A percentile compares a stretch with the other conserved stretches of the same genome.
Conservation (phyloP, 1,140 invertebrate species). For the Drosophila tsacasi region DNA sequence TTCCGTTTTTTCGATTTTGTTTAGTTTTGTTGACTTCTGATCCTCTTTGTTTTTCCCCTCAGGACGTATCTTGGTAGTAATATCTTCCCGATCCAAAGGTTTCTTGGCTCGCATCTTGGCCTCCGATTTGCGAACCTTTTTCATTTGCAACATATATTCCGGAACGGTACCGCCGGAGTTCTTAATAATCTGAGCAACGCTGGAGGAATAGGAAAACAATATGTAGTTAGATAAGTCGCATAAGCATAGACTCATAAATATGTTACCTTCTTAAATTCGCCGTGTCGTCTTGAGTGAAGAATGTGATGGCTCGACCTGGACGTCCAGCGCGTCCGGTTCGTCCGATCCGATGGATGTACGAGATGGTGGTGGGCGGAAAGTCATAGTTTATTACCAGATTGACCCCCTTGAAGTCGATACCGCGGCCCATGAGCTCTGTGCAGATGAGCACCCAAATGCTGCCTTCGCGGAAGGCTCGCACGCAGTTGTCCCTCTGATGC, state of each 20-base stretch:
- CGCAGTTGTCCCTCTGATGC: conserved; percentile 94
- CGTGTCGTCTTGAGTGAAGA: conserved; percentile 96
- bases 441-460: conserved; percentile 98
- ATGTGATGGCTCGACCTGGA: conserved; percentile 95
- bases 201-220: conserved; percentile 72
- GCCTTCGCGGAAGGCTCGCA: conserved; percentile 95
- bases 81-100: conserved; percentile 88
- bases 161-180: conserved; percentile 96
- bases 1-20: conserved; percentile 19
- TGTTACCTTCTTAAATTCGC: conserved; percentile 92
- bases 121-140: conserved; percentile 89
- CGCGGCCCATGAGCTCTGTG: conserved; percentile 98
- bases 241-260: background rate
- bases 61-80: conserved; percentile 87
- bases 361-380: conserved; percentile 95
- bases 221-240: background rate
- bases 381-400: conserved; percentile 99
- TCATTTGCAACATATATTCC: conserved; percentile 94
- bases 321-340: conserved; percentile 97
- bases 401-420: conserved; percentile 99
- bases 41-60: conserved; percentile 15
- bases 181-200: conserved; percentile 94
- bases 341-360: conserved; percentile 96
- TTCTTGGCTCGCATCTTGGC: conserved; percentile 87
- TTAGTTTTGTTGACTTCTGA: conserved; percentile 12